These are phyloP conservation scores for Cinclus mexicanus DNA, from an alignment of 2,113 vertebrate species.

Conservation along the genomic window DNA sequence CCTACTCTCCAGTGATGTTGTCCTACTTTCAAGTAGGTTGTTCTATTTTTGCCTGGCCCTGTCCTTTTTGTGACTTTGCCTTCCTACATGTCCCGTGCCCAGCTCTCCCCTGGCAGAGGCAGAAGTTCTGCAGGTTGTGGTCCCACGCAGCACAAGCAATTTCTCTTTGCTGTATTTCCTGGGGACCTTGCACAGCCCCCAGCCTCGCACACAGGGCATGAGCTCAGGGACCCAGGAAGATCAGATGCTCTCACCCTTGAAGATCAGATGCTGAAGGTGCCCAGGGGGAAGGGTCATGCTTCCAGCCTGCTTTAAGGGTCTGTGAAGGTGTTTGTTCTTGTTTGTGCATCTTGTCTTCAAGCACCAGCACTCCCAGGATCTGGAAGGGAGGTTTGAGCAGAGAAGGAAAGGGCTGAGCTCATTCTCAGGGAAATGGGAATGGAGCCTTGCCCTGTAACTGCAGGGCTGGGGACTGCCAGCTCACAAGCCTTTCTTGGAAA, in stretches of 20 bases:
- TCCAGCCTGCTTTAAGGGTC: background rate
- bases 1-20: background rate
- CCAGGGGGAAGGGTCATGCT: background rate
- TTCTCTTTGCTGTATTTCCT: background rate
- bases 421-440: background rate
- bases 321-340: background rate
- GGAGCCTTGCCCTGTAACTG: background rate
- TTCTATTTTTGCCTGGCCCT: conserved; percentile 63
- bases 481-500: background rate
- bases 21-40: conserved; percentile 65
- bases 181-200: background rate
- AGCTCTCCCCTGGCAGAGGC: background rate
- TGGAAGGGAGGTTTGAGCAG: background rate
- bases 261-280: background rate
- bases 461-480: background rate
- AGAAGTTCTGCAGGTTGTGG: background rate
- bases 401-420: background rate
- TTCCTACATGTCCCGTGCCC: accelerated
- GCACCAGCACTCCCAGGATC: background rate
- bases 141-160: background rate
- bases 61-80: conserved; percentile 58
- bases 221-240: background rate
- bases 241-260: background rate
- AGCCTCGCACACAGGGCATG: too few species aligned
- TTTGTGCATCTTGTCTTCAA: background rate